A percentile compares a stretch with the other conserved stretches of the same genome.
phyloP scores from a whole-genome alignment of 2,797 vertebrate species.

The Tragelaphus oryx region DNA sequence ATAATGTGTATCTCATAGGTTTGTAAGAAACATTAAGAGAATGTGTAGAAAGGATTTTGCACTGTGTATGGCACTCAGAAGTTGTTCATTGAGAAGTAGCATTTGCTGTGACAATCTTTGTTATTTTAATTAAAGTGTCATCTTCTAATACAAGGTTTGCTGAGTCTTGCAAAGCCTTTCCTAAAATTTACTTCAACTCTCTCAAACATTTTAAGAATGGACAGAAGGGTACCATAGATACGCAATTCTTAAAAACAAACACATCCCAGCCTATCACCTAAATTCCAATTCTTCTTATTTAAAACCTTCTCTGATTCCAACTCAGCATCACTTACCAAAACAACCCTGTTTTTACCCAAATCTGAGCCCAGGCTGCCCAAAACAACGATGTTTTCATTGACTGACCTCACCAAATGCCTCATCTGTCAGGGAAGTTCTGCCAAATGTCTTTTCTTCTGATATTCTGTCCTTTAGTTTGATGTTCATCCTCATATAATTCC shows the following conservation, averaged over 20 bases:
- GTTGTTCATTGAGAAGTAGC: background rate
- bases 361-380: background rate
- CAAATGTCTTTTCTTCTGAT: background rate
- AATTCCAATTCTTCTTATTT: background rate
- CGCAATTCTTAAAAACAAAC: slow-evolving; percentile 2
- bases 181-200: background rate
- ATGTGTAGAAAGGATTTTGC: background rate
- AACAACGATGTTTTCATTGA: background rate
- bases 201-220: background rate
- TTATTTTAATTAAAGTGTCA: slow-evolving; percentile 13
- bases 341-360: background rate
- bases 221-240: background rate
- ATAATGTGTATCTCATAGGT: background rate
- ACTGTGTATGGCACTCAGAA: background rate
- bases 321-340: background rate
- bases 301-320: background rate
- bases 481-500: background rate
- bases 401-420: background rate
- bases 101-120: background rate
- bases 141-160: background rate
- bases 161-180: background rate
- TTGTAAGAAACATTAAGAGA: background rate
- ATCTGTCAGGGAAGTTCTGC: background rate
- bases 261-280: background rate
- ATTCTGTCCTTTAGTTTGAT: background rate